A percentile compares a stretch with the other conserved stretches of the same genome.
Conservation (phyloP, 2,797 vertebrate genomes). For the Champsocephalus gunnari region DNA sequence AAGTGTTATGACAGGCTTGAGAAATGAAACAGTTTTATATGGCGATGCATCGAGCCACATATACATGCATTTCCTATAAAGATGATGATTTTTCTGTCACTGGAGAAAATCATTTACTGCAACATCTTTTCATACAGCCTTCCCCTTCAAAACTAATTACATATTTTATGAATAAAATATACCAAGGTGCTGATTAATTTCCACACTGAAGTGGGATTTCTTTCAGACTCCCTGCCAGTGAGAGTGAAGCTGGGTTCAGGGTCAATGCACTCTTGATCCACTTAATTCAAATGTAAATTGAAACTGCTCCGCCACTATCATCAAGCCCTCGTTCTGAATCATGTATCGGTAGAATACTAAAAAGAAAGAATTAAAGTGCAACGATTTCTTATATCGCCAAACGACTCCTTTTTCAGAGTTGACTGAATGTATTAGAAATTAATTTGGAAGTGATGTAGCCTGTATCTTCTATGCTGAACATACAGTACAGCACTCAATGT, state of each 20-base stretch:
- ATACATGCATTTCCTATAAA: neutral
- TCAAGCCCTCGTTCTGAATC: conserved; percentile 5
- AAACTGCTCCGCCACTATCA: conserved; percentile 17
- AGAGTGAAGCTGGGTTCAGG: conserved; percentile 1
- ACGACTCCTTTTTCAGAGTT: neutral
- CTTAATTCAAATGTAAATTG: conserved; percentile 43
- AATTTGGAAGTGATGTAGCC: neutral
- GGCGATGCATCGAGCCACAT: neutral
- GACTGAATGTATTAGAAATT: neutral
- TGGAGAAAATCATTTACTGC: neutral
- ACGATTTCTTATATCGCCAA: conserved; percentile 17
- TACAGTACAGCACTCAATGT: neutral
- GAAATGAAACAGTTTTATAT: neutral
- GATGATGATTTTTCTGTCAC: neutral
- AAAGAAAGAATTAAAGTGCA: conserved; percentile 12
- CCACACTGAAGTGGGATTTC: neutral
- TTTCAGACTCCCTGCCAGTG: conserved; percentile 4
- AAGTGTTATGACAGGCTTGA: too few species aligned
- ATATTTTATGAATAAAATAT: neutral
- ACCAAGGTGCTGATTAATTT: neutral
- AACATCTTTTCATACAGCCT: neutral
- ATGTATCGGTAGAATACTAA: conserved; percentile 22
- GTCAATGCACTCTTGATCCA: conserved; percentile 33
- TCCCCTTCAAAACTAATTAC: too few species aligned
- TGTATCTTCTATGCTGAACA: neutral